Conservation (phyloP, 1,140 invertebrate genomes). For the Aphidius ervi region DNA sequence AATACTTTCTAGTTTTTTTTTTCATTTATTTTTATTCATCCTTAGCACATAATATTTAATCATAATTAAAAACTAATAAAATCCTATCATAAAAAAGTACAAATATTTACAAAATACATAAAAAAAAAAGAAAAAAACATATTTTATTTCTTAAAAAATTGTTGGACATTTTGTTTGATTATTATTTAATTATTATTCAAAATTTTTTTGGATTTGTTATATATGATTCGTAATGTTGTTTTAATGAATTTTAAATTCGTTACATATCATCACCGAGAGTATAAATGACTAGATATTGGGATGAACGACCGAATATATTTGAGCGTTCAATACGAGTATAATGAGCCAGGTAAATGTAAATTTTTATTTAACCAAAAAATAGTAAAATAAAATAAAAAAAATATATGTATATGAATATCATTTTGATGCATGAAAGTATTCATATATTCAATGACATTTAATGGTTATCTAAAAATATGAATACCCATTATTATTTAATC, state of each 20-base stretch:
- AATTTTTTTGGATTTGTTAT: conserved; percentile 1
- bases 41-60: conserved; percentile 29
- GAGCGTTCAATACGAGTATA: conserved; percentile 4
- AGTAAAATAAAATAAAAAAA: background rate
- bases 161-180: conserved; percentile 2
- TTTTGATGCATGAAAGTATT: too few species aligned
- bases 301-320: conserved; percentile 18
- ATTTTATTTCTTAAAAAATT: background rate
- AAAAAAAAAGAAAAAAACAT: conserved; percentile 26
- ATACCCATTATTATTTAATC: too few species aligned
- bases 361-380: background rate
- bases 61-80: conserved; percentile 28
- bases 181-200: background rate
- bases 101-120: conserved; percentile 46
- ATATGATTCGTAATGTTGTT: background rate
- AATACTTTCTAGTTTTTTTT: conserved; percentile 1
- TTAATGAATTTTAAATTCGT: conserved; percentile 10
- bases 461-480: too few species aligned
- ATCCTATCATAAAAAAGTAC: conserved; percentile 42
- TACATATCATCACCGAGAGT: conserved; percentile 13
- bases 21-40: conserved; percentile 23
- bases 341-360: background rate
- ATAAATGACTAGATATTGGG: conserved; percentile 24
- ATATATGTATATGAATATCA: too few species aligned
- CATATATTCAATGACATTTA: too few species aligned